Conservation (phyloP, 2,888 invertebrate genomes). For the Griposia aprilina region DNA sequence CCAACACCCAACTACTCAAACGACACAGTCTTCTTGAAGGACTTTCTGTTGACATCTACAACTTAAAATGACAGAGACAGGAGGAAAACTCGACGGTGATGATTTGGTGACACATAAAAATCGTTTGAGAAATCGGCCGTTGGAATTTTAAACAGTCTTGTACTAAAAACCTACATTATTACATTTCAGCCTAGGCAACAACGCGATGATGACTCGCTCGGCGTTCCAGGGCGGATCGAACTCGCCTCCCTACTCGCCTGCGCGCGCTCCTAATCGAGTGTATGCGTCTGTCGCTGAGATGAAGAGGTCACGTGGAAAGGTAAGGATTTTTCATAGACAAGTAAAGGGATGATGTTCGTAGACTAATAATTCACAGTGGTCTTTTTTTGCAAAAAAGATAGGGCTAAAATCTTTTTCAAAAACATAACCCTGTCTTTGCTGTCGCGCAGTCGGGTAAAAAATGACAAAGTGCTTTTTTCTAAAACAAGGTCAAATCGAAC, state of each 20-base stretch:
- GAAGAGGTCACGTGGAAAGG: constrained; percentile 96
- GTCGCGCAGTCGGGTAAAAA: not conserved
- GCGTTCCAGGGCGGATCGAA: constrained; percentile 92
- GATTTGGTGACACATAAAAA: not conserved
- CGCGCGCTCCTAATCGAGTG: constrained; percentile 92
- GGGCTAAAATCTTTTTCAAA: not conserved
- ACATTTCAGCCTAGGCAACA: constrained; percentile 82
- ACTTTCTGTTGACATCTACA: not conserved
- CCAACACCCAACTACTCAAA: no score
- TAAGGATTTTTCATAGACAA: constrained; percentile 66
- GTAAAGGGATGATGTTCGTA: not conserved
- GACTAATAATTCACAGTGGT: no score
- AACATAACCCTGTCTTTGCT: not conserved
- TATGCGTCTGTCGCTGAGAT: constrained; percentile 98
- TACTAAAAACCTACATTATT: not conserved
- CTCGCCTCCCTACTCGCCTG: constrained; percentile 93
- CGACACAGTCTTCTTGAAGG: not conserved
- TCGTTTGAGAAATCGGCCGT: not conserved
- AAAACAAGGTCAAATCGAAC: no score
- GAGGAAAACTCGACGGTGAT: not conserved
- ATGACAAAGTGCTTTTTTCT: no score
- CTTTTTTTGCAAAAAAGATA: not conserved
- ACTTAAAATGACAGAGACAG: not conserved
- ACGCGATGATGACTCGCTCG: constrained; percentile 94
- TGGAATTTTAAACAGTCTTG: no score